These are phyloP conservation scores for Drosophila mimetica DNA, from an alignment of 2,888 invertebrate species.

Conservation along the genomic window DNA sequence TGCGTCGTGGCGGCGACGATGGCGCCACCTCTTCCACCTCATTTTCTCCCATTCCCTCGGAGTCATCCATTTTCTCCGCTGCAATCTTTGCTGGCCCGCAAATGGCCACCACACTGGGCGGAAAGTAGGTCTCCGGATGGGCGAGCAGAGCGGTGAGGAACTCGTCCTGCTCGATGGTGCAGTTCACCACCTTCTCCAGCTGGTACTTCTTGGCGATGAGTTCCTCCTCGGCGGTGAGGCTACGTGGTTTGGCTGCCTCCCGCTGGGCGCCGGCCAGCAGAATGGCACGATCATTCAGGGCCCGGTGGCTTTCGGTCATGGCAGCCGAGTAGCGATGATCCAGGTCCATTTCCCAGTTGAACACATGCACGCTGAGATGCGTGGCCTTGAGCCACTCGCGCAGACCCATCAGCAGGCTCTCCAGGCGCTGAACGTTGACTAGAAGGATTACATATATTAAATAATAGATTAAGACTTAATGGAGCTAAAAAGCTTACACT, in stretches of 20 bases:
- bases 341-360: slow-evolving; percentile 76
- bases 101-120: slow-evolving; percentile 50
- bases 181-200: slow-evolving; percentile 28
- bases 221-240: slow-evolving; percentile 38
- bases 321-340: slow-evolving; percentile 65
- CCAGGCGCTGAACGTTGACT: slow-evolving; percentile 64
- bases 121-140: slow-evolving; percentile 59
- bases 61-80: not conserved
- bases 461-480: not conserved
- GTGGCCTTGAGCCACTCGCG: slow-evolving; percentile 68
- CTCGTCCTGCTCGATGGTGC: slow-evolving; percentile 50
- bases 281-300: slow-evolving; percentile 41
- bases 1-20: slow-evolving; percentile 60
- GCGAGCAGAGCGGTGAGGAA: slow-evolving; percentile 50
- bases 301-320: slow-evolving; percentile 46
- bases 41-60: slow-evolving; percentile 16
- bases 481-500: slow-evolving; percentile 47
- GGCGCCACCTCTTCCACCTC: slow-evolving; percentile 34
- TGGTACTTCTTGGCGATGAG: slow-evolving; percentile 38
- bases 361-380: slow-evolving; percentile 65
- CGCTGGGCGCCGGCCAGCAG: slow-evolving; percentile 10
- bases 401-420: slow-evolving; percentile 52
- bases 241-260: not conserved
- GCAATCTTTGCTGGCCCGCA: slow-evolving; percentile 24
- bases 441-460: not conserved